phyloP scores from a whole-genome alignment of 2,797 vertebrate genomes.

The Eleutherodactylus coqui region DNA sequence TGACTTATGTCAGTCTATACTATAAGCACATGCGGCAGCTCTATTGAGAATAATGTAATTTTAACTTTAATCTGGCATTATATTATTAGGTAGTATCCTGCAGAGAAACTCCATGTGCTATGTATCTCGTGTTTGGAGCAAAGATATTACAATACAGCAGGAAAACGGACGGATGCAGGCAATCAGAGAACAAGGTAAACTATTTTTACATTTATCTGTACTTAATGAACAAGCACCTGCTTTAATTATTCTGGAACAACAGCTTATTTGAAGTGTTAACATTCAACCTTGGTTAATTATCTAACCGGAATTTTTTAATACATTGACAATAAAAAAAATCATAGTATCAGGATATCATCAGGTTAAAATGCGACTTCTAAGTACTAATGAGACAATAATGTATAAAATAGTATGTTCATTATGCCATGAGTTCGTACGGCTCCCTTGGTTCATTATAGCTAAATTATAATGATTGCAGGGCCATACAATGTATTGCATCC shows the following conservation, averaged over 20 bases:
- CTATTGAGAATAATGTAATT: neutral
- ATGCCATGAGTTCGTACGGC: conserved; percentile 6
- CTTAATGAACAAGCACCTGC: conserved; percentile 26
- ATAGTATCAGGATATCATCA: conserved; percentile 35
- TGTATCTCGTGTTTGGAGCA: neutral
- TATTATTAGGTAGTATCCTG: neutral
- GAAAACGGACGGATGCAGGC: neutral
- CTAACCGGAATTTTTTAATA: neutral
- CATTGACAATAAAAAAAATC: conserved; percentile 42
- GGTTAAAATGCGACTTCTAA: conserved; percentile 53
- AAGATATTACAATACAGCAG: neutral
- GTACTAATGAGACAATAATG: conserved; percentile 56
- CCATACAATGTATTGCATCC: conserved; percentile 21
- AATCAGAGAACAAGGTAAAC: neutral
- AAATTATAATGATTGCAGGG: conserved; percentile 43
- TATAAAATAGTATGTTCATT: conserved; percentile 53
- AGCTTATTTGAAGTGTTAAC: conserved; percentile 13
- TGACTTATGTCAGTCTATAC: too few species aligned
- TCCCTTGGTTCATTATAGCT: conserved; percentile 49
- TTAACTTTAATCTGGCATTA: neutral
- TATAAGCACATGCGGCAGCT: neutral
- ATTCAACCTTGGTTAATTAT: conserved; percentile 54
- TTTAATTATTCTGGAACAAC: conserved; percentile 29
- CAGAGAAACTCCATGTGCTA: neutral
- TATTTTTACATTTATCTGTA: conserved; percentile 13